A percentile compares a stretch with the other conserved stretches of the same genome.
Evolutionary conservation across 2,888 invertebrate species (phyloP).

Genomic region (Aromia moschata): DNA sequence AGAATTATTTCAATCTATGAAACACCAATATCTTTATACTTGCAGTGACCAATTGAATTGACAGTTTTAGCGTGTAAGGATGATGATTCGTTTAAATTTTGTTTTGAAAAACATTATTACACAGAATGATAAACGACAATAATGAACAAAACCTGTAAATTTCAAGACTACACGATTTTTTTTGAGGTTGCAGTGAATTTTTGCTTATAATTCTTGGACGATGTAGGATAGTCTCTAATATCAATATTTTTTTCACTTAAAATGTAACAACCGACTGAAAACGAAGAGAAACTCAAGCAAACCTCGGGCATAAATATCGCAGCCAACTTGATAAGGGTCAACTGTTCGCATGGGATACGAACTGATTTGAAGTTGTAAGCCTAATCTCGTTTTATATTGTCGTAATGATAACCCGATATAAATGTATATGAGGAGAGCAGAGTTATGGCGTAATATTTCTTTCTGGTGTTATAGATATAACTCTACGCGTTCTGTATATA

Average conservation of each 20-base stretch:
- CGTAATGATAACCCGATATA: constrained; percentile 11
- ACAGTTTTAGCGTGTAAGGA: too few relatives aligned
- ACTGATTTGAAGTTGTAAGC: constrained; percentile 16
- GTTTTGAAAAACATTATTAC: too few relatives aligned
- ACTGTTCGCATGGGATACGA: constrained; percentile 2
- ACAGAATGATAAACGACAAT: too few relatives aligned
- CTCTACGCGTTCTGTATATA: not conserved
- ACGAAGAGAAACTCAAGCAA: constrained; percentile 4
- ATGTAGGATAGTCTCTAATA: too few relatives aligned
- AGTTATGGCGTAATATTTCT: not conserved
- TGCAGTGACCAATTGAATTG: too few relatives aligned
- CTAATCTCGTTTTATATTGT: constrained; percentile 20
- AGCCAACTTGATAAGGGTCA: constrained; percentile 18
- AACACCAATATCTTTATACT: too few relatives aligned
- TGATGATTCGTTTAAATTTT: too few relatives aligned
- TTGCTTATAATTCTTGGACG: too few relatives aligned
- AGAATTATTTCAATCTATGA: too few relatives aligned
- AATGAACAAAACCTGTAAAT: too few relatives aligned
- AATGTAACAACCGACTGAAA: constrained; percentile 2
- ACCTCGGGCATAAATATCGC: constrained; percentile 13
- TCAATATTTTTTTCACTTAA: constrained; percentile 16
- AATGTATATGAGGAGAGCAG: not conserved
- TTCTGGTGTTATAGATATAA: not conserved
- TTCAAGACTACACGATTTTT: too few relatives aligned
- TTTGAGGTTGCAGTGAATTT: too few relatives aligned